These are phyloP conservation scores for Acheta domesticus DNA, from an alignment of 2,888 invertebrate genomes.

Conservation along the genomic window DNA sequence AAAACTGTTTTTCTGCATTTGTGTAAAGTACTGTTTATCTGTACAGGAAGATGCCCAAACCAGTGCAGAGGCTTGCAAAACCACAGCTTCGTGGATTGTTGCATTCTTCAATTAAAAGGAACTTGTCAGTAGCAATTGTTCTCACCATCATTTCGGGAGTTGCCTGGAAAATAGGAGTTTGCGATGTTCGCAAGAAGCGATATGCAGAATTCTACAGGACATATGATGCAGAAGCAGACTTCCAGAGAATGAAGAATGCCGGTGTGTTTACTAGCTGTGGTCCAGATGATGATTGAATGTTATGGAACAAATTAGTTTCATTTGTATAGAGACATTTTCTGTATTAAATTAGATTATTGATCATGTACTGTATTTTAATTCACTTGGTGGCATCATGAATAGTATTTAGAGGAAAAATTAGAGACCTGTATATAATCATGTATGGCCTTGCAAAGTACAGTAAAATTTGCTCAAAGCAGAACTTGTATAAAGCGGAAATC, in stretches of 20 bases:
- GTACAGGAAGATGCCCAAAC: conserved; percentile 31
- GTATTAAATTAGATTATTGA: too few relatives aligned
- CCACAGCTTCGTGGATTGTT: conserved; percentile 71
- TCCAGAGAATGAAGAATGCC: conserved; percentile 61
- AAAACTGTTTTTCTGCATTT: too few relatives aligned
- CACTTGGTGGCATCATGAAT: too few relatives aligned
- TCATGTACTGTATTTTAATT: too few relatives aligned
- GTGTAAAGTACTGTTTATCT: too few relatives aligned
- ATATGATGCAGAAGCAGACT: conserved; percentile 66
- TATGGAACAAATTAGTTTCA: too few relatives aligned
- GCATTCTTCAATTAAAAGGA: conserved; percentile 58
- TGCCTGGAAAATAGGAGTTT: conserved; percentile 51
- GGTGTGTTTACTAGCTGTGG: conserved; percentile 54
- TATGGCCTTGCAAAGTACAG: too few relatives aligned
- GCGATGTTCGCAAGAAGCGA: conserved; percentile 54
- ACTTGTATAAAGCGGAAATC: too few relatives aligned
- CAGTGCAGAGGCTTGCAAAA: conserved; percentile 47
- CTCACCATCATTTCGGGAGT: conserved; percentile 41
- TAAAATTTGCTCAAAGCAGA: too few relatives aligned
- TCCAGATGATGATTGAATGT: neutral
- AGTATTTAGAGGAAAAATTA: too few relatives aligned
- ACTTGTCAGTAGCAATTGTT: conserved; percentile 53
- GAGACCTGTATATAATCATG: too few relatives aligned
- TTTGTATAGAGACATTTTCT: neutral
- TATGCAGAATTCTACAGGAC: conserved; percentile 75